Evolutionary conservation across 2,888 invertebrate genomes (phyloP).

Genomic region (Calameuta pallipes): DNA sequence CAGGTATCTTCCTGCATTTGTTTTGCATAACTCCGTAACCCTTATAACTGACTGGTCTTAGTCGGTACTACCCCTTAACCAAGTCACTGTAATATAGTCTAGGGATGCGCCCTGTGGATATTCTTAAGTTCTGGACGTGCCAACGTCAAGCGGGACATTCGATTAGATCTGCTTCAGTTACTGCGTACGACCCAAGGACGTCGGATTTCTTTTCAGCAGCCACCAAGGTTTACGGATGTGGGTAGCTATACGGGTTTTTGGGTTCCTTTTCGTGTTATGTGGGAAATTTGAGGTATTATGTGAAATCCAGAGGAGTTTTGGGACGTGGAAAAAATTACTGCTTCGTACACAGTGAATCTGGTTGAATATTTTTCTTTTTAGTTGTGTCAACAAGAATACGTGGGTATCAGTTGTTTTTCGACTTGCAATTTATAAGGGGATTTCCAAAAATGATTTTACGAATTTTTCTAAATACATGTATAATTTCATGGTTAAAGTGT

Average conservation of each 20-base stretch:
- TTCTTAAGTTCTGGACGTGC: not conserved
- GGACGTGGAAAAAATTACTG: not conserved
- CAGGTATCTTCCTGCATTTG: slow-evolving; percentile 50
- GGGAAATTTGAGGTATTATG: not conserved
- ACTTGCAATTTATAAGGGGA: too few species aligned
- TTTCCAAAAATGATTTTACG: too few species aligned
- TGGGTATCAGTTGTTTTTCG: not conserved
- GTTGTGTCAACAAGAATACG: not conserved
- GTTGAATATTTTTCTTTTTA: too few species aligned
- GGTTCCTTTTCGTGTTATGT: not conserved
- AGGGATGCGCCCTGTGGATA: slow-evolving; percentile 15
- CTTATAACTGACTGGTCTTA: slow-evolving; percentile 23
- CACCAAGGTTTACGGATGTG: slow-evolving; percentile 32
- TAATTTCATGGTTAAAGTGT: not conserved
- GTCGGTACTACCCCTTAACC: not conserved
- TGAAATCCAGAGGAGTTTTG: not conserved
- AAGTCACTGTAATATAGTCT: slow-evolving; percentile 6
- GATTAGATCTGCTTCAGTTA: slow-evolving; percentile 60
- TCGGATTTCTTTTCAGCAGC: slow-evolving; percentile 28
- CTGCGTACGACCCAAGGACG: slow-evolving; percentile 38
- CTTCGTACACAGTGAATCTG: not conserved
- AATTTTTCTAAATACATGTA: too few species aligned
- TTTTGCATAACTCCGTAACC: slow-evolving; percentile 59
- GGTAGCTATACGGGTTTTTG: not conserved
- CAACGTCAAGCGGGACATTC: slow-evolving; percentile 45